These are phyloP conservation scores for Halictus rubicundus DNA, from an alignment of 1,140 invertebrate species.

Conservation along the genomic window DNA sequence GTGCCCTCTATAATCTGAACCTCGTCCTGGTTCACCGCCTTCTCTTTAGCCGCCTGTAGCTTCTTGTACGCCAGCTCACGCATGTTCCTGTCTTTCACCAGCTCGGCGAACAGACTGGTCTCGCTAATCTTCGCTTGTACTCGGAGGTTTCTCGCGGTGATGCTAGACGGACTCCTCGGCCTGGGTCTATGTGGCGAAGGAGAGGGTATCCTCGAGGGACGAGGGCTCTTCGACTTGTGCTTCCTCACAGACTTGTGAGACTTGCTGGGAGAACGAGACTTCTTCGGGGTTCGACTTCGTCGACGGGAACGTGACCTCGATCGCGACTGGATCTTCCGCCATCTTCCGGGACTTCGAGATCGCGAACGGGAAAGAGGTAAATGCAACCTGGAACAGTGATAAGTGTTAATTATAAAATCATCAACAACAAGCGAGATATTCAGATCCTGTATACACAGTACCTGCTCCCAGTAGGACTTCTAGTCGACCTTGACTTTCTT, in stretches of 20 bases:
- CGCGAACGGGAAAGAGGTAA: conserved; percentile 76
- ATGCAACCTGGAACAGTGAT: conserved; percentile 60
- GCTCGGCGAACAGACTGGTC: conserved; percentile 92
- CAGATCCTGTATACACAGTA: conserved; percentile 19
- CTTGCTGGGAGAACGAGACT: conserved; percentile 77
- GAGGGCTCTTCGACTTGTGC: conserved; percentile 77
- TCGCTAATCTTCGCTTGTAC: conserved; percentile 87
- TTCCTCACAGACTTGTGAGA: conserved; percentile 74
- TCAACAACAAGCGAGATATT: not conserved
- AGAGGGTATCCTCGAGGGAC: conserved; percentile 75
- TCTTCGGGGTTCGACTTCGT: conserved; percentile 74
- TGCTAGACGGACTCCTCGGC: conserved; percentile 77
- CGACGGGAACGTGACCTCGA: conserved; percentile 76
- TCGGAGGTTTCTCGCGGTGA: conserved; percentile 82
- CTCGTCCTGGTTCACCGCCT: conserved; percentile 75
- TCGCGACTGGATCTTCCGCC: conserved; percentile 72
- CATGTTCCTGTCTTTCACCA: conserved; percentile 92
- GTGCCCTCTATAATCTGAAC: conserved; percentile 77
- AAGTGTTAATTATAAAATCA: not conserved
- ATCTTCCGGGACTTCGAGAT: conserved; percentile 74
- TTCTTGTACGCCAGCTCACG: conserved; percentile 87
- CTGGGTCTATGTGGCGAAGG: conserved; percentile 72
- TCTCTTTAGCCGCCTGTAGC: conserved; percentile 82
- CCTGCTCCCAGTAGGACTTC: conserved; percentile 72
- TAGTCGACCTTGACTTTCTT: conserved; percentile 71